Evolutionary conservation across 2,113 vertebrate species (phyloP).

Genomic region (Poeciliopsis prolifica): DNA sequence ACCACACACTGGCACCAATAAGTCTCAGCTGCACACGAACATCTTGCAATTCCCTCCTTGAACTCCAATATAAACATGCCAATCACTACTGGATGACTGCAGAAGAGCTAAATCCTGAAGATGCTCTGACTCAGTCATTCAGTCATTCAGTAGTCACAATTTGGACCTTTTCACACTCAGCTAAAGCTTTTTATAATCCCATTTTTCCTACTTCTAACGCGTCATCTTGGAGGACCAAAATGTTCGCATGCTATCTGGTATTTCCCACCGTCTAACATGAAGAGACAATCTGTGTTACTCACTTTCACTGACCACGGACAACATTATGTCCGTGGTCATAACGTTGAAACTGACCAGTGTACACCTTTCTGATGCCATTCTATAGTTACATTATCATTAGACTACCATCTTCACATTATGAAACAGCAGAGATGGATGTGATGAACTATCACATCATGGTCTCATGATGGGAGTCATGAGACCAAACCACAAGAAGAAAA

Average conservation of each 20-base stretch:
- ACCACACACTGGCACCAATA: background rate
- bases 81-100: background rate
- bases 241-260: no score
- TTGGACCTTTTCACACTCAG: no score
- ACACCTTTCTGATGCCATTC: background rate
- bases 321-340: background rate
- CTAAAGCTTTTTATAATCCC: no score
- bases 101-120: background rate
- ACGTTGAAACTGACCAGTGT: no score
- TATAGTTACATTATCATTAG: slow-evolving; percentile 8
- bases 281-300: background rate
- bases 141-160: background rate
- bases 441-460: background rate
- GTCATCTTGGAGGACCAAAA: no score
- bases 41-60: no score
- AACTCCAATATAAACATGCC: background rate
- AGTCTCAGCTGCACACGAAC: no score
- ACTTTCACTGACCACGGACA: background rate
- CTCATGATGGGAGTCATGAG: slow-evolving; percentile 46
- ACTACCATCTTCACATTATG: slow-evolving; percentile 4
- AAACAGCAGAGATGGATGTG: slow-evolving; percentile 22
- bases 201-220: no score
- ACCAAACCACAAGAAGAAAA: background rate
- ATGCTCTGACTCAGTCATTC: background rate
- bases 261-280: no score